Percentiles rank a stretch among this genome's conserved stretches.
phyloP scores from a whole-genome alignment of 2,113 vertebrate species.

The rabbit (Oryctolagus cuniculus) region DNA sequence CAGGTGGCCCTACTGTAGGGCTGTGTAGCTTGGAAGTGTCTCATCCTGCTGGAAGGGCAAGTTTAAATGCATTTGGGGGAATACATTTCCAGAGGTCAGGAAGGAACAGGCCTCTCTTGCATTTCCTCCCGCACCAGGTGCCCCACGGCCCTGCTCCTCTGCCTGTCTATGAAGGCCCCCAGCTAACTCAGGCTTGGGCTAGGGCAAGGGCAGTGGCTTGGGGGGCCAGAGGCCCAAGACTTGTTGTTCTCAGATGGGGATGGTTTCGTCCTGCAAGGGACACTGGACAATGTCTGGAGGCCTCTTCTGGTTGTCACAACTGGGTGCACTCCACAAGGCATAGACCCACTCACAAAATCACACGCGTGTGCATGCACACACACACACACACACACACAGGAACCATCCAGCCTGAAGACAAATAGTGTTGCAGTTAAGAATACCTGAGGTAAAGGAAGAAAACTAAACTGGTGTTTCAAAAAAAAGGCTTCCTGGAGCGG shows the following conservation, averaged over 20 bases:
- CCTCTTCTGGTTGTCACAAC: neutral
- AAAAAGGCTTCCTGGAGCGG: neutral
- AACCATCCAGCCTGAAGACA: no score
- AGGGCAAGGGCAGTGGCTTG: neutral
- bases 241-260: neutral
- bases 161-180: no score
- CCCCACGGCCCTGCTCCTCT: neutral
- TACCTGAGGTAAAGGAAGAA: neutral
- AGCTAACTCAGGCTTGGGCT: no score
- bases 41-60: neutral
- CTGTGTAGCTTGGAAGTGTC: neutral
- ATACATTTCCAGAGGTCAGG: neutral
- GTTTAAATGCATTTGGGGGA: neutral
- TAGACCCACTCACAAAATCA: neutral
- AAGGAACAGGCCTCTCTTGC: neutral
- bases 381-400: no score
- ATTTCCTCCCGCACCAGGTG: neutral
- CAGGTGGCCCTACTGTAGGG: neutral
- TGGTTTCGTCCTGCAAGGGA: fast-evolving
- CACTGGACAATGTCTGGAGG: neutral
- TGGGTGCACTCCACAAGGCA: neutral
- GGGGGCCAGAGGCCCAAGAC: neutral
- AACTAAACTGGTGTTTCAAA: neutral
- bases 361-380: no score
- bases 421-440: neutral